These are phyloP conservation scores for Halichondria panicea DNA, from an alignment of 37 sponge, comb jelly and placozoan genomes.

Conservation along the genomic window DNA sequence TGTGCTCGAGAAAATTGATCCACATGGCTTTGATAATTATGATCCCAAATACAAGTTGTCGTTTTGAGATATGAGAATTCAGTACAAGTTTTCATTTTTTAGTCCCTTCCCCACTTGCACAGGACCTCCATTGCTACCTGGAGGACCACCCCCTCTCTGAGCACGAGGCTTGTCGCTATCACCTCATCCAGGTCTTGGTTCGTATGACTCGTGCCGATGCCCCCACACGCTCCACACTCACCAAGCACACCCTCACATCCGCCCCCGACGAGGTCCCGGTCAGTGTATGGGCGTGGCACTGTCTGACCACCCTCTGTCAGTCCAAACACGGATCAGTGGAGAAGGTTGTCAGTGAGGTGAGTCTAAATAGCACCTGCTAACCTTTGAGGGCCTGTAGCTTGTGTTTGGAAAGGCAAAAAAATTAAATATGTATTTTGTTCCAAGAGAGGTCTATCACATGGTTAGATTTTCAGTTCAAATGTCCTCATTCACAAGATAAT, in stretches of 20 bases:
- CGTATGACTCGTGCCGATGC: slow-evolving; percentile 32
- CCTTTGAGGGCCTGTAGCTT: too few relatives aligned
- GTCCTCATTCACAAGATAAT: neutral
- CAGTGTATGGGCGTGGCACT: slow-evolving; percentile 34
- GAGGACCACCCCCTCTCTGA: slow-evolving; percentile 25
- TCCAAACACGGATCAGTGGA: slow-evolving; percentile 31
- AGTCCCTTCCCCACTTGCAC: neutral
- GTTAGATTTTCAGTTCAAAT: too few relatives aligned
- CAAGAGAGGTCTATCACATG: too few relatives aligned
- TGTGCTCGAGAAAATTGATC: too few relatives aligned
- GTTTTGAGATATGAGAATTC: too few relatives aligned
- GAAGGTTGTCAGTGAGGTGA: slow-evolving; percentile 39
- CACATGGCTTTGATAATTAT: too few relatives aligned
- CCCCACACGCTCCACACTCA: neutral
- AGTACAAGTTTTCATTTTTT: too few relatives aligned
- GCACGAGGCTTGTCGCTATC: slow-evolving; percentile 44
- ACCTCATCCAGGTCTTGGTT: slow-evolving; percentile 40
- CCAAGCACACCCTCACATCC: neutral
- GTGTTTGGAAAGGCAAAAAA: too few relatives aligned
- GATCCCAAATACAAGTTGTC: too few relatives aligned
- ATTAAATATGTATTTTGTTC: too few relatives aligned
- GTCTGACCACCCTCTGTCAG: slow-evolving; percentile 37
- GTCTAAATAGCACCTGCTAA: too few relatives aligned
- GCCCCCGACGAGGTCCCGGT: slow-evolving; percentile 7
- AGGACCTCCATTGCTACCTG: slow-evolving; percentile 28